phyloP scores from a whole-genome alignment of 2,888 invertebrate genomes.

The Alloscopus bannaensis region DNA sequence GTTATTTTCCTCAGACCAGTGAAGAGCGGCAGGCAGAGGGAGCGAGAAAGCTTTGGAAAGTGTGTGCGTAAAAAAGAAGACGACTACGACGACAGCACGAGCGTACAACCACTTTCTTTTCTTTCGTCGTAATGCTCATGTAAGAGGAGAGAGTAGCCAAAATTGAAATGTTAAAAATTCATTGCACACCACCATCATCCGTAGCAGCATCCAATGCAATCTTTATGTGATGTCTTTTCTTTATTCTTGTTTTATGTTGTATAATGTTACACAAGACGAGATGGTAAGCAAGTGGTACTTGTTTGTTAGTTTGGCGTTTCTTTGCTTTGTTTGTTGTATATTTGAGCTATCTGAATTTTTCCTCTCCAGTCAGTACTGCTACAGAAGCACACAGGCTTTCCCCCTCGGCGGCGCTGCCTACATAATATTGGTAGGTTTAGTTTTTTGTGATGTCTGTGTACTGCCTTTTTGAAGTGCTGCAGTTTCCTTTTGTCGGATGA shows the following conservation, averaged over 20 bases:
- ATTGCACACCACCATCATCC: constrained; percentile 70
- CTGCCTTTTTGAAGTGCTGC: not conserved
- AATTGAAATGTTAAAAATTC: constrained; percentile 73
- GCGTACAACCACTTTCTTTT: constrained; percentile 34
- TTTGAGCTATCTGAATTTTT: no score
- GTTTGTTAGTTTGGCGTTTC: no score
- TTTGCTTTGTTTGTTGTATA: no score
- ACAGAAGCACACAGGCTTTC: no score
- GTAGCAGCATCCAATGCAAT: constrained; percentile 64
- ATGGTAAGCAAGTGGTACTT: constrained; percentile 6
- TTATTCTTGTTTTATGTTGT: constrained; percentile 32
- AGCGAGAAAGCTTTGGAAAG: no score
- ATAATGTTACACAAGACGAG: constrained; percentile 11
- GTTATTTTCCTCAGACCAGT: no score
- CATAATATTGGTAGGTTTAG: not conserved
- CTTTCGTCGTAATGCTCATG: constrained; percentile 30
- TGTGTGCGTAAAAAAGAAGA: constrained; percentile 12
- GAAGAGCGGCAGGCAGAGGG: no score
- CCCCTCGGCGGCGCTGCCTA: no score
- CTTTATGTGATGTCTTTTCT: constrained; percentile 66
- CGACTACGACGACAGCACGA: no score
- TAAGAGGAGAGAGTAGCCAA: constrained; percentile 50
- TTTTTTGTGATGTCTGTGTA: constrained; percentile 12
- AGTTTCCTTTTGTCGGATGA: constrained; percentile 21
- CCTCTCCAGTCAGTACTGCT: no score